These are phyloP conservation scores for Drosophila nigritarsus DNA, from an alignment of 2,888 invertebrate genomes.

Conservation along the genomic window DNA sequence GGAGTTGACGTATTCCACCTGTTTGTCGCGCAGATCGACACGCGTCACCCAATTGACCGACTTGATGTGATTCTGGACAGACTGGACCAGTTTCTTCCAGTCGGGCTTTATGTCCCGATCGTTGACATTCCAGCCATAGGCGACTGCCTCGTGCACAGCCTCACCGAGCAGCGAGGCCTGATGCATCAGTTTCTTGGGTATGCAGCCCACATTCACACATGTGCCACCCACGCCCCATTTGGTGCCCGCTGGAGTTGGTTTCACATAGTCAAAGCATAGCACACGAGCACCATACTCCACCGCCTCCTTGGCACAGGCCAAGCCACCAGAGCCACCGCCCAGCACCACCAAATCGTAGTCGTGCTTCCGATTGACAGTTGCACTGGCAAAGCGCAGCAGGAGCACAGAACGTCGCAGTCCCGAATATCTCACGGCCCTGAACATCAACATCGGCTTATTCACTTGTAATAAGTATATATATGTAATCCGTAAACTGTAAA, in stretches of 20 bases:
- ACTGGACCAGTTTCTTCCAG: conserved; percentile 90
- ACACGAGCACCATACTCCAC: conserved; percentile 92
- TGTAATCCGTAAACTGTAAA: conserved; percentile 25
- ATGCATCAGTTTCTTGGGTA: conserved; percentile 99
- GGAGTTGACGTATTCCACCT: conserved; percentile 94
- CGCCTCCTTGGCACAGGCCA: conserved; percentile 97
- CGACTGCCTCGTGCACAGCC: conserved; percentile 91
- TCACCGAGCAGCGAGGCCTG: conserved; percentile 96
- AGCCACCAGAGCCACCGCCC: conserved; percentile 98
- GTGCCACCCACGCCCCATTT: conserved; percentile 99
- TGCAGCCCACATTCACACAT: conserved; percentile 99
- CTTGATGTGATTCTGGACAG: conserved; percentile 95
- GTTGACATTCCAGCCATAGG: conserved; percentile 92
- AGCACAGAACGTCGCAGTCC: neutral
- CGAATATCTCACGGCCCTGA: conserved; percentile 4
- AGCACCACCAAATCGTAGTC: conserved; percentile 97
- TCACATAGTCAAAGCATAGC: conserved; percentile 93
- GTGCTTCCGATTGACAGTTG: conserved; percentile 80
- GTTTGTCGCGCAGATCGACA: conserved; percentile 95
- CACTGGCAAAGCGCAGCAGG: conserved; percentile 4
- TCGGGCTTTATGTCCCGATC: conserved; percentile 88
- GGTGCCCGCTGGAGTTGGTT: conserved; percentile 93
- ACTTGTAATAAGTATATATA: neutral
- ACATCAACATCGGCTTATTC: conserved; percentile 35
- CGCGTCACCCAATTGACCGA: conserved; percentile 98